Evolutionary conservation across 2,113 vertebrate genomes (phyloP).

Genomic region (Colinus virginianus): DNA sequence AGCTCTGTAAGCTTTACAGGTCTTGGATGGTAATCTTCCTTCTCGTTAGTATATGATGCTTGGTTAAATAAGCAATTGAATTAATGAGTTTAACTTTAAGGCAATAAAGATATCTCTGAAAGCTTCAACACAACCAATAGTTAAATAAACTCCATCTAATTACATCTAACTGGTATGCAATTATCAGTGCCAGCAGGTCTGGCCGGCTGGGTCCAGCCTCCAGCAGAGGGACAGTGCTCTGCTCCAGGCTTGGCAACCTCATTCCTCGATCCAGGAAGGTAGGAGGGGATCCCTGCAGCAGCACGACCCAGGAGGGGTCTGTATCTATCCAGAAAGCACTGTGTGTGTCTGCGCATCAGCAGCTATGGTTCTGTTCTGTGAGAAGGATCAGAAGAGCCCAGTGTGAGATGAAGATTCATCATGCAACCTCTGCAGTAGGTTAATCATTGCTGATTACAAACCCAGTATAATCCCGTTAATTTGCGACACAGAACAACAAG

Average conservation of each 20-base stretch:
- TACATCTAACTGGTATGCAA: neutral
- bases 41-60: neutral
- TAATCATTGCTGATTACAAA: slow-evolving; percentile 62
- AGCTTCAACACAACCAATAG: neutral
- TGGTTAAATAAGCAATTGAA: neutral
- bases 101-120: neutral
- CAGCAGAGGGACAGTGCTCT: neutral
- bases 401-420: neutral
- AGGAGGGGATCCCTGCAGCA: neutral
- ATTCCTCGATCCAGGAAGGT: neutral
- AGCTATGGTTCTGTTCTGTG: rapidly evolving
- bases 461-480: slow-evolving; percentile 48
- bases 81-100: slow-evolving; percentile 9
- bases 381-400: neutral
- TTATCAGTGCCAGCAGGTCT: neutral
- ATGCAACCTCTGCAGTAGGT: neutral
- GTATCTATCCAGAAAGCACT: neutral
- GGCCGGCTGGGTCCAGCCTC: neutral
- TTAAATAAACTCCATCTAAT: neutral
- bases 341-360: no score
- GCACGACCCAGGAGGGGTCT: neutral
- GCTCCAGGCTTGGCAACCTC: neutral
- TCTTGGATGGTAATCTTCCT: slow-evolving; percentile 6
- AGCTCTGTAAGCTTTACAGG: neutral
- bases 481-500: slow-evolving; percentile 3